Percentiles rank a stretch among this genome's conserved stretches.
Conservation (phyloP, 2,888 invertebrate species). For the Eupithecia tripunctaria region DNA sequence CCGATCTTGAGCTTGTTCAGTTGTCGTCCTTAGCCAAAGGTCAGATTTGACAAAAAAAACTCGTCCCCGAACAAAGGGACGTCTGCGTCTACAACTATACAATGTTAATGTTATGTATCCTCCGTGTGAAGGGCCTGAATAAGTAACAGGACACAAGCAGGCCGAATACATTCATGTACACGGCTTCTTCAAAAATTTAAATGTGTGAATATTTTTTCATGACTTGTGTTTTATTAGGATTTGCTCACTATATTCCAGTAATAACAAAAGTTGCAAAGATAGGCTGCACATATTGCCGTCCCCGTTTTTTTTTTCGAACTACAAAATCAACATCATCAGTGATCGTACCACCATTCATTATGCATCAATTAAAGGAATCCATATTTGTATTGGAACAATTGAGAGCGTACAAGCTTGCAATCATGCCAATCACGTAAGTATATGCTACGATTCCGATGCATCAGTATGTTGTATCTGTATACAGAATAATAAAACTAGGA, state of each 20-base stretch:
- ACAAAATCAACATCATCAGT: conserved; percentile 4
- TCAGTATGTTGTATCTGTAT: conserved; percentile 55
- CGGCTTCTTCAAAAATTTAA: conserved; percentile 61
- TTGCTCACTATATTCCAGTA: neutral
- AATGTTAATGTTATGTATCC: conserved; percentile 44
- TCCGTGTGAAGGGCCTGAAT: conserved; percentile 55
- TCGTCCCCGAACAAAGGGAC: conserved; percentile 44
- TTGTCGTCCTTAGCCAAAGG: conserved; percentile 52
- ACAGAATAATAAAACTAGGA: conserved; percentile 46
- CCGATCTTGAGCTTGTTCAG: conserved; percentile 34
- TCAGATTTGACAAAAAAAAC: conserved; percentile 49
- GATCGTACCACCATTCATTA: conserved; percentile 24
- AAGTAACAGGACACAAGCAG: conserved; percentile 48
- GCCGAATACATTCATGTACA: conserved; percentile 60
- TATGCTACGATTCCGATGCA: conserved; percentile 28
- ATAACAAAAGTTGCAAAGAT: neutral
- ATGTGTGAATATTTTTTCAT: conserved; percentile 34
- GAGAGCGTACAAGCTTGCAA: conserved; percentile 55
- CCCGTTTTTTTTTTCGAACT: neutral
- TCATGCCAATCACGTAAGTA: conserved; percentile 60
- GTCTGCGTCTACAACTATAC: conserved; percentile 37
- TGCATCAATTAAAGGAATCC: conserved; percentile 61
- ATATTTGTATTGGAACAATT: conserved; percentile 60
- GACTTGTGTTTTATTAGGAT: neutral
- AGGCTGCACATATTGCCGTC: neutral